Conservation (phyloP, 2,797 vertebrate genomes). For the Sebastes aleutianus region DNA sequence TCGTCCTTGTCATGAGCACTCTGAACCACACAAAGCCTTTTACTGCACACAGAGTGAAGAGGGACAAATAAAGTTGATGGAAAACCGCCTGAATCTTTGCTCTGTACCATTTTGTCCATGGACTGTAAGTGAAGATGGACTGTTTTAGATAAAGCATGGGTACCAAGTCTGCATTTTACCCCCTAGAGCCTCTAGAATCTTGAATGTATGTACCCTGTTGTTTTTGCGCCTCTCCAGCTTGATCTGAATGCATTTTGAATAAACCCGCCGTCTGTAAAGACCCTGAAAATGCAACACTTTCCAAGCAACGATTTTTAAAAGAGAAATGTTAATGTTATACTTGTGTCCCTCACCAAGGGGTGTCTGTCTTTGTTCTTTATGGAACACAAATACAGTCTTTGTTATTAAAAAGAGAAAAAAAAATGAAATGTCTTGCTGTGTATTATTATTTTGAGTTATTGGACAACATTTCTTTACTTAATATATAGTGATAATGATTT, state of each 20-base stretch:
- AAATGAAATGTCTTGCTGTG: background rate
- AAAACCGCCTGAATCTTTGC: constrained; percentile 18
- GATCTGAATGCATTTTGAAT: constrained; percentile 65
- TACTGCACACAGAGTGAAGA: constrained; percentile 59
- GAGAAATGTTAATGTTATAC: constrained; percentile 63
- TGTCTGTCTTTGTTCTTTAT: constrained; percentile 69
- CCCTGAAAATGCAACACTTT: constrained; percentile 61
- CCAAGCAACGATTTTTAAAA: constrained; percentile 56
- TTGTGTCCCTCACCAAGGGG: constrained; percentile 59
- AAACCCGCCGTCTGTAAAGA: constrained; percentile 33
- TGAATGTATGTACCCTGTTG: constrained; percentile 72
- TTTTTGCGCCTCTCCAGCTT: constrained; percentile 62
- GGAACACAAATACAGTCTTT: constrained; percentile 76
- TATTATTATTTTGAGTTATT: background rate
- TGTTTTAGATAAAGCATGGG: constrained; percentile 63
- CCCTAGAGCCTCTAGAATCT: constrained; percentile 63
- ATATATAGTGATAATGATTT: background rate
- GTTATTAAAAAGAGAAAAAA: constrained; percentile 71
- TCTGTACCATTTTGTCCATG: constrained; percentile 34
- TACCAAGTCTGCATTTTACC: constrained; percentile 55
- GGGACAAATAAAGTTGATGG: constrained; percentile 27
- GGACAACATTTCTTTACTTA: background rate
- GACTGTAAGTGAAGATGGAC: constrained; percentile 42
- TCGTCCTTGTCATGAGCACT: constrained; percentile 45
- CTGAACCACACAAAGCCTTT: constrained; percentile 71